Evolutionary conservation across 2,888 invertebrate genomes (phyloP).

Genomic region (Eustalomyia histrio): DNA sequence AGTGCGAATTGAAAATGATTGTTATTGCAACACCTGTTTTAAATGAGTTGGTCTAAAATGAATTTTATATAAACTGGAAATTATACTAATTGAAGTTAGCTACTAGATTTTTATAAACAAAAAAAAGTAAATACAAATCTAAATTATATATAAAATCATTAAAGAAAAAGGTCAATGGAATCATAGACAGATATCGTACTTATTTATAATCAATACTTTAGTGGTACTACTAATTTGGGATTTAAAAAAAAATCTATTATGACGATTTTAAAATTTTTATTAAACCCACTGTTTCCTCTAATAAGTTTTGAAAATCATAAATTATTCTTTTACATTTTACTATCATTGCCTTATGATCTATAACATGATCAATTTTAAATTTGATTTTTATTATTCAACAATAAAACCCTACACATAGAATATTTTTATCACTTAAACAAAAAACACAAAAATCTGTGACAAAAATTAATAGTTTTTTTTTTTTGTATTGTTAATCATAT

Average conservation of each 20-base stretch:
- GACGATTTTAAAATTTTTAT: too few relatives aligned
- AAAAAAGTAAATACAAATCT: too few relatives aligned
- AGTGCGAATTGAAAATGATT: constrained; percentile 16
- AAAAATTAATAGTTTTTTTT: constrained; percentile 35
- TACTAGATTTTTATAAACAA: background rate
- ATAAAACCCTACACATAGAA: background rate
- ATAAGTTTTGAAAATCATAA: too few relatives aligned
- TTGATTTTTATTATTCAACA: constrained; percentile 13
- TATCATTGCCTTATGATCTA: constrained; percentile 11
- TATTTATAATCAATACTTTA: too few relatives aligned
- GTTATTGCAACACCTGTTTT: constrained; percentile 46
- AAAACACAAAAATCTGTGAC: constrained; percentile 24
- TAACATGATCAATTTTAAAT: constrained; percentile 39
- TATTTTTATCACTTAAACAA: constrained; percentile 26
- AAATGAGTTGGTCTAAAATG: constrained; percentile 31
- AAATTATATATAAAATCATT: background rate
- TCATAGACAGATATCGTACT: too few relatives aligned
- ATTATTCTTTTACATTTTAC: too few relatives aligned
- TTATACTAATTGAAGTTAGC: constrained; percentile 43
- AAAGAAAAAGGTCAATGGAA: background rate
- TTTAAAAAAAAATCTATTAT: too few relatives aligned
- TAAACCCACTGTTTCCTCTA: too few relatives aligned
- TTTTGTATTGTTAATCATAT: background rate
- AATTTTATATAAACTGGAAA: constrained; percentile 36
- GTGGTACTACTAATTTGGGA: too few relatives aligned